phyloP scores from a whole-genome alignment of 2,797 vertebrate genomes.

The Lepidocolaptes lacrymiger region DNA sequence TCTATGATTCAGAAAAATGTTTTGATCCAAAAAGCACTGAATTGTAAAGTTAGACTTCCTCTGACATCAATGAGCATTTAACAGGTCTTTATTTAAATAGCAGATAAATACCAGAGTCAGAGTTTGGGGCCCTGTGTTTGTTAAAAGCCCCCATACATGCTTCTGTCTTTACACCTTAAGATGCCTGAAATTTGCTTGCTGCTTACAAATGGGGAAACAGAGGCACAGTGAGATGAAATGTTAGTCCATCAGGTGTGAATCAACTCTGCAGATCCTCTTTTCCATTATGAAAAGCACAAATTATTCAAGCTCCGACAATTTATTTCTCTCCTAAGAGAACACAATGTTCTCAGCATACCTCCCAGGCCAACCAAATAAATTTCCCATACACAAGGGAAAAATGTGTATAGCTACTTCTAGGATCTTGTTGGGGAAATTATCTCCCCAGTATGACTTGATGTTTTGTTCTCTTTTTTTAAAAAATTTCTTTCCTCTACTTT shows the following conservation, averaged over 20 bases:
- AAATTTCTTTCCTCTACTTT: neutral
- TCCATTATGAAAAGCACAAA: neutral
- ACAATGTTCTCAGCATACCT: neutral
- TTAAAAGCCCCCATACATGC: neutral
- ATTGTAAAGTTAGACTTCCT: neutral
- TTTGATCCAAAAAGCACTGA: neutral
- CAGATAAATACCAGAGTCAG: neutral
- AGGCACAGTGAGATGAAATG: neutral
- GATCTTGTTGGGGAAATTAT: neutral
- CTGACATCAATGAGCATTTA: neutral
- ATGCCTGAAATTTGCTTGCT: neutral
- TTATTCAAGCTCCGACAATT: neutral
- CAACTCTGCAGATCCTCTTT: neutral
- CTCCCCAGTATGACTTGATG: neutral
- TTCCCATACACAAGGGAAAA: slow-evolving; percentile 14
- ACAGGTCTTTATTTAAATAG: neutral
- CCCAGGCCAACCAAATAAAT: neutral
- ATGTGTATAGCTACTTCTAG: neutral
- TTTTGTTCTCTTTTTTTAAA: neutral
- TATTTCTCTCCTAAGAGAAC: slow-evolving; percentile 1
- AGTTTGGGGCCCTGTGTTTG: neutral
- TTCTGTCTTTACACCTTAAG: neutral
- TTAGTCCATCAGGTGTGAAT: neutral
- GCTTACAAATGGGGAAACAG: neutral
- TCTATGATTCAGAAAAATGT: neutral